phyloP scores from a whole-genome alignment of 2,113 vertebrate genomes.

The Leptodactylus fuscus region DNA sequence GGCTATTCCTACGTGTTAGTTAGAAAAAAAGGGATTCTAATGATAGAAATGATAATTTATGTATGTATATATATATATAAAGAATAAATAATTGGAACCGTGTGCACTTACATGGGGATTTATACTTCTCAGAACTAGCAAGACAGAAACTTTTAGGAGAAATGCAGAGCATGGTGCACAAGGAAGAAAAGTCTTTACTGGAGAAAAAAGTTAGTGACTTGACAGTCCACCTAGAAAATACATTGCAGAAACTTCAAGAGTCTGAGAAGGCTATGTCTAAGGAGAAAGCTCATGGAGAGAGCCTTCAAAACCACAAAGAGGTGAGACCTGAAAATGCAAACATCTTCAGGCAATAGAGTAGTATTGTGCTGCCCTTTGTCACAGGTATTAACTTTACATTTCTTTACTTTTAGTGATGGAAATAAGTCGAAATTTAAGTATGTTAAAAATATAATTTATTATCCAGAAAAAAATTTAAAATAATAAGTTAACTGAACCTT shows the following conservation, averaged over 20 bases:
- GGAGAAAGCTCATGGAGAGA: conserved; percentile 83
- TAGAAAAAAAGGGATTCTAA: too few species aligned
- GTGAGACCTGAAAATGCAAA: conserved; percentile 65
- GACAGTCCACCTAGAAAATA: conserved; percentile 65
- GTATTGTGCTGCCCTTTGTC: neutral
- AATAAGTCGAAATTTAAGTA: too few species aligned
- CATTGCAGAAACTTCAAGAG: conserved; percentile 72
- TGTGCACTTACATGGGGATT: too few species aligned
- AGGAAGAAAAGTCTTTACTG: conserved; percentile 68
- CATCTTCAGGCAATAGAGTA: neutral
- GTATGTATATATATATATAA: too few species aligned
- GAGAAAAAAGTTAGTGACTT: conserved; percentile 76
- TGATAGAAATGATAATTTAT: too few species aligned
- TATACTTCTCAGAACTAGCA: conserved; percentile 32
- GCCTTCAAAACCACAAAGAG: conserved; percentile 83
- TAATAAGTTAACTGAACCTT: too few species aligned
- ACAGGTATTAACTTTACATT: too few species aligned
- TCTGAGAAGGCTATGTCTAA: conserved; percentile 79
- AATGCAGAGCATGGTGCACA: conserved; percentile 66
- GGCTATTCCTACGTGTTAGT: too few species aligned
- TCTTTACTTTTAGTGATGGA: too few species aligned
- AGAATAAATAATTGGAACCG: too few species aligned
- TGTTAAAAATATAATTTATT: too few species aligned
- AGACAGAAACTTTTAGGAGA: conserved; percentile 71
- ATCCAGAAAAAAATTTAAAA: too few species aligned